A percentile compares a stretch with the other conserved stretches of the same genome.
Evolutionary conservation across 2,888 invertebrate genomes (phyloP).

Genomic region (Erebia epiphron): DNA sequence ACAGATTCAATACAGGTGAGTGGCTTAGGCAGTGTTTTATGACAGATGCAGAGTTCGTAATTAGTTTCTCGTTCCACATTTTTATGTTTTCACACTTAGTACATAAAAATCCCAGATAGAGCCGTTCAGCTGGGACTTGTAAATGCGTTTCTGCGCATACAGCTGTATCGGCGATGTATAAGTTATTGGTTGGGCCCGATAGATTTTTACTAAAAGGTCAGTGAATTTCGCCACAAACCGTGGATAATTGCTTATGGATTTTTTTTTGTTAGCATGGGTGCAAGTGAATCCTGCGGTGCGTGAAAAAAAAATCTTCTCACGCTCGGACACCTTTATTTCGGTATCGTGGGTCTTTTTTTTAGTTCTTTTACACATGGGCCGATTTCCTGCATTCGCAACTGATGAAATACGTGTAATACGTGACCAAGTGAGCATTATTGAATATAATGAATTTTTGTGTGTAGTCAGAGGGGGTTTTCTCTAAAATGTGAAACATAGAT

Average conservation of each 20-base stretch:
- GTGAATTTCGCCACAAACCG: conserved; percentile 58
- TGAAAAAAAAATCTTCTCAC: conserved; percentile 70
- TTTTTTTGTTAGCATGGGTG: conserved; percentile 60
- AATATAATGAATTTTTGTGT: conserved; percentile 13
- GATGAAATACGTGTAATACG: conserved; percentile 43
- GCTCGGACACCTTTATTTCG: conserved; percentile 56
- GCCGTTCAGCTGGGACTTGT: conserved; percentile 48
- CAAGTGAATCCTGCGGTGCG: conserved; percentile 58
- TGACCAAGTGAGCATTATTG: conserved; percentile 21
- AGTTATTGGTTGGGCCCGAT: conserved; percentile 48
- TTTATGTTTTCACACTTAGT: conserved; percentile 65
- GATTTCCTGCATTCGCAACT: conserved; percentile 60
- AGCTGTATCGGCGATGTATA: conserved; percentile 49
- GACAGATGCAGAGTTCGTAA: conserved; percentile 65
- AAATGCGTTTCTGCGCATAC: conserved; percentile 66
- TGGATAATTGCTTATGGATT: conserved; percentile 46
- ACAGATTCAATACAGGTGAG: conserved; percentile 32
- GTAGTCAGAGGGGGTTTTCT: conserved; percentile 30
- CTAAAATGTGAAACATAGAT: conserved; percentile 52
- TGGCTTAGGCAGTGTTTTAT: conserved; percentile 38
- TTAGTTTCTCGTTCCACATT: conserved; percentile 68
- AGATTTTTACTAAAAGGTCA: conserved; percentile 59
- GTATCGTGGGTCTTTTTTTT: conserved; percentile 51
- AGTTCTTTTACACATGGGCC: conserved; percentile 54
- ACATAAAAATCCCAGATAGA: conserved; percentile 61